Percentiles rank a stretch among this genome's conserved stretches.
phyloP scores from a whole-genome alignment of 2,888 invertebrate species.

The Caenorhabditis sinica region DNA sequence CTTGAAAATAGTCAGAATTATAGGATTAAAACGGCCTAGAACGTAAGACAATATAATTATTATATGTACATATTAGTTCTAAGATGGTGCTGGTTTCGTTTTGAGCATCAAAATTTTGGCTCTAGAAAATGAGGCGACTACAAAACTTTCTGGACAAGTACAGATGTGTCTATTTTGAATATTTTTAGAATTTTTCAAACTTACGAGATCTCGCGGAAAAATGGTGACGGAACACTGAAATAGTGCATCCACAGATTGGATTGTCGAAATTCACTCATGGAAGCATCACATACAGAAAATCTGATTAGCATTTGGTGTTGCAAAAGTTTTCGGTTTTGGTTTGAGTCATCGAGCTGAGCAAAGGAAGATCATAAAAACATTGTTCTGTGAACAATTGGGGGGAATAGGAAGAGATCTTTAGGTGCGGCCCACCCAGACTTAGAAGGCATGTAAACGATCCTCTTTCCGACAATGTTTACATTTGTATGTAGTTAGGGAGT shows the following conservation, averaged over 20 bases:
- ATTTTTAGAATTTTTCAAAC: neutral
- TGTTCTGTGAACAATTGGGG: slow-evolving; percentile 13
- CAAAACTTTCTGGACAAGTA: too few species aligned
- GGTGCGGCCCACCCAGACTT: slow-evolving; percentile 53
- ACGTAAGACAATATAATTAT: too few species aligned
- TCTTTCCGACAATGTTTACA: slow-evolving; percentile 51
- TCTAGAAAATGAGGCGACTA: too few species aligned
- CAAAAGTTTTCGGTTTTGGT: neutral
- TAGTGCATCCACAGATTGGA: neutral
- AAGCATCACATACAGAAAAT: slow-evolving; percentile 6
- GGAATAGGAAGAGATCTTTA: slow-evolving; percentile 34
- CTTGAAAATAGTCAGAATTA: too few species aligned
- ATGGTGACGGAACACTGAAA: slow-evolving; percentile 17
- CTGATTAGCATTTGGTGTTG: slow-evolving; percentile 27
- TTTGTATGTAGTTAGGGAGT: slow-evolving; percentile 66
- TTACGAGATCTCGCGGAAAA: neutral
- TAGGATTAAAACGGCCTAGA: too few species aligned
- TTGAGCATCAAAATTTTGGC: too few species aligned
- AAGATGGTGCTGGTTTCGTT: too few species aligned
- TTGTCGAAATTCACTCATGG: neutral
- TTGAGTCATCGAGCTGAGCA: too few species aligned
- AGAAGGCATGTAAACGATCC: slow-evolving; percentile 65
- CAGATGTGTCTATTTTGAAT: too few species aligned
- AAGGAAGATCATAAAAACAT: neutral
- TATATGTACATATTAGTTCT: too few species aligned